Evolutionary conservation across 1,140 invertebrate species (phyloP).

Genomic region (Bombus fervidus): DNA sequence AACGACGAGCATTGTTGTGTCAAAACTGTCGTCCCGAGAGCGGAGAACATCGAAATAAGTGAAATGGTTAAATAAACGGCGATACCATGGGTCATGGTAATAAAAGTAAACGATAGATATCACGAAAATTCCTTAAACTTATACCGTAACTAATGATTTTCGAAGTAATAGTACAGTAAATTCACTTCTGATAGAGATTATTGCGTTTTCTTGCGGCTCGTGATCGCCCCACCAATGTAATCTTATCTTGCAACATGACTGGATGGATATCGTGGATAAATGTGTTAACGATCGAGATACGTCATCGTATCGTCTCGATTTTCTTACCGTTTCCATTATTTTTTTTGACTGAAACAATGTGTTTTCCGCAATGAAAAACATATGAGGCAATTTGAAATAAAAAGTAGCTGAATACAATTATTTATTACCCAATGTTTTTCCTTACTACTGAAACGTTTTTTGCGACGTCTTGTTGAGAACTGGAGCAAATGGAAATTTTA

Average conservation of each 20-base stretch:
- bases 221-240: conserved; percentile 44
- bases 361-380: background rate
- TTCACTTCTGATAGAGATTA: conserved; percentile 32
- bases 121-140: background rate
- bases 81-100: conserved; percentile 19
- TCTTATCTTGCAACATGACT: conserved; percentile 51
- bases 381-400: background rate
- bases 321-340: background rate
- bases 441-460: background rate
- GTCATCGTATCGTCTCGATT: conserved; percentile 26
- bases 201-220: conserved; percentile 7
- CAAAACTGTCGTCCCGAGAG: conserved; percentile 2
- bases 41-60: conserved; percentile 16
- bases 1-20: conserved; percentile 34
- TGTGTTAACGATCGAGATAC: conserved; percentile 32
- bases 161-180: background rate
- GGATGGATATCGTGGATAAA: conserved; percentile 13
- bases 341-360: background rate
- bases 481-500: background rate
- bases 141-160: background rate
- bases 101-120: background rate
- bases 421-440: background rate
- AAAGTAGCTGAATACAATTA: background rate
- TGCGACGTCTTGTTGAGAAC: background rate
- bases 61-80: conserved; percentile 6